Percentiles rank a stretch among this genome's conserved stretches.
Conservation (phyloP, 2,888 invertebrate genomes). For the Xanthia togata region DNA sequence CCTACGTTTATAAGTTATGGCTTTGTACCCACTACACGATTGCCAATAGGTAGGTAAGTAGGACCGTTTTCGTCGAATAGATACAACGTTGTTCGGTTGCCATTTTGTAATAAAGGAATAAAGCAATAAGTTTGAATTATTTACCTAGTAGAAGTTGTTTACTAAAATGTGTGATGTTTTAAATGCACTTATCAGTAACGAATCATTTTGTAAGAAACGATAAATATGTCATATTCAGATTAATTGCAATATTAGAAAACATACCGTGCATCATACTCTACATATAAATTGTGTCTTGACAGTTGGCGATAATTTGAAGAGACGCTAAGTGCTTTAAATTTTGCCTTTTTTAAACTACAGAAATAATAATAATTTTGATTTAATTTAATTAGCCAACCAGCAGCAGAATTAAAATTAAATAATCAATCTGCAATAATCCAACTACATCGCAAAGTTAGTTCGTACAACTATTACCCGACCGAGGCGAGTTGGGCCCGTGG, state of each 20-base stretch:
- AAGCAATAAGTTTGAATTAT: constrained; percentile 2
- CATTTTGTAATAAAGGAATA: constrained; percentile 14
- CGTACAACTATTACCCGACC: constrained; percentile 68
- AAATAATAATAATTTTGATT: not conserved
- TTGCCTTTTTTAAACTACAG: not conserved
- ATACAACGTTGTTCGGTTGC: not conserved
- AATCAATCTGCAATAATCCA: constrained; percentile 71
- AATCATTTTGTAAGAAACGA: constrained; percentile 14
- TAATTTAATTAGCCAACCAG: not conserved
- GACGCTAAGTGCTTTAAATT: not conserved
- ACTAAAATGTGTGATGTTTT: constrained; percentile 12
- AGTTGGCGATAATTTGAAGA: not conserved
- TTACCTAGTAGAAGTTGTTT: not conserved
- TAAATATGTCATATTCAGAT: constrained; percentile 23
- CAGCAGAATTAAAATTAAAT: constrained; percentile 61
- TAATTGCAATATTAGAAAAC: constrained; percentile 24
- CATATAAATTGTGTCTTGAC: constrained; percentile 5
- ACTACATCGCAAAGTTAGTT: constrained; percentile 70
- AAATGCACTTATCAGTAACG: not conserved
- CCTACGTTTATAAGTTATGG: constrained; percentile 6
- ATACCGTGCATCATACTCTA: not conserved
- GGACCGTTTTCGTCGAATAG: constrained; percentile 13
- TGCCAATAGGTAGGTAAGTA: not conserved
- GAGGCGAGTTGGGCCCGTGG: constrained; percentile 66
- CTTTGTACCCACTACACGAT: not conserved